phyloP scores from a whole-genome alignment of 2,113 vertebrate genomes.

The Cheilinus undulatus region DNA sequence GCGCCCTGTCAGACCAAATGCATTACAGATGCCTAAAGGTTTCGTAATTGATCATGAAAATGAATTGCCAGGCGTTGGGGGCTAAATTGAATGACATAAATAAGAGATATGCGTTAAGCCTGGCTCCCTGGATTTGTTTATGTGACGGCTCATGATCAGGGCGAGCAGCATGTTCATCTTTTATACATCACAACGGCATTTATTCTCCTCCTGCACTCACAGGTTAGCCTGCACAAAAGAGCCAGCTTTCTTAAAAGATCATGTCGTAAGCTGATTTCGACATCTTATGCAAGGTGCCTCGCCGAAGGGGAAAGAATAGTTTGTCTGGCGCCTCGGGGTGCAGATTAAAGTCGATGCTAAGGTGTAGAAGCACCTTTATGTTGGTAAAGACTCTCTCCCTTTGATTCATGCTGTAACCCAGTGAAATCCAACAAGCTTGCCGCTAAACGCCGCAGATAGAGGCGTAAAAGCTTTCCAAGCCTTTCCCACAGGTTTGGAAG shows the following conservation, averaged over 20 bases:
- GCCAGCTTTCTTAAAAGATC: slow-evolving; percentile 71
- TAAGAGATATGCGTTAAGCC: slow-evolving; percentile 79
- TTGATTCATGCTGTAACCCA: slow-evolving; percentile 78
- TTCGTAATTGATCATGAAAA: slow-evolving; percentile 85
- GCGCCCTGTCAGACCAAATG: slow-evolving; percentile 68
- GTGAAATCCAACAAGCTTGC: slow-evolving; percentile 73
- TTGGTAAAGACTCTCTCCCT: slow-evolving; percentile 61
- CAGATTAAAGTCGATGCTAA: slow-evolving; percentile 72
- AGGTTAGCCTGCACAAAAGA: slow-evolving; percentile 57
- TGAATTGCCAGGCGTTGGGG: slow-evolving; percentile 74
- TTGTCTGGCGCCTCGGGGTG: slow-evolving; percentile 60
- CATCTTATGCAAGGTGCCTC: slow-evolving; percentile 74
- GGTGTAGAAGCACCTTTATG: slow-evolving; percentile 77
- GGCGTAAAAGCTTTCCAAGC: slow-evolving; percentile 37
- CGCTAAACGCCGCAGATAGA: slow-evolving; percentile 53
- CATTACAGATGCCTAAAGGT: slow-evolving; percentile 80
- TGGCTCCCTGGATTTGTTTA: slow-evolving; percentile 71
- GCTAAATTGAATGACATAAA: slow-evolving; percentile 85
- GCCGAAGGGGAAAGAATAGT: slow-evolving; percentile 57
- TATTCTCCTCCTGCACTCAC: not conserved
- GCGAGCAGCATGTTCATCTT: slow-evolving; percentile 50
- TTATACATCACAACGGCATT: slow-evolving; percentile 61
- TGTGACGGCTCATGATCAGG: slow-evolving; percentile 43
- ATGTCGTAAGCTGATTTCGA: slow-evolving; percentile 76
- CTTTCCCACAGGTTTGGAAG: slow-evolving; percentile 60